Evolutionary conservation across 2,113 vertebrate genomes (phyloP), one percentile per base, ranked within the genome.

Genomic region (Saguinus midas): DNA sequence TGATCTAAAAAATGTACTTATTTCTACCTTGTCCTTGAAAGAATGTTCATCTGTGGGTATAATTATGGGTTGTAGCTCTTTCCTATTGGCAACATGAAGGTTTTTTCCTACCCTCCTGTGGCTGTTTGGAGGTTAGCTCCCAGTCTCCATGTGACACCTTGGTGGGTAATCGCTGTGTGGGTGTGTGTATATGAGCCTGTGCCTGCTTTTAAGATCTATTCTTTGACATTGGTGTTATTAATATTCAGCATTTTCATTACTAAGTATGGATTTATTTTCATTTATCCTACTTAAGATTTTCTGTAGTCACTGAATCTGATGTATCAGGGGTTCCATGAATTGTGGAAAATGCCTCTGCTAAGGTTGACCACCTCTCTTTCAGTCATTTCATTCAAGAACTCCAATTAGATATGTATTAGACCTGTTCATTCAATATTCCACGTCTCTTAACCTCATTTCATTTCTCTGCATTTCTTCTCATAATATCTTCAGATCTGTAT

Each of bases 271-370:
- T 18, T 43, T 37, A 29, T 78, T 32, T 50, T 35, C 1, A 6
- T 8, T 23, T 64, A 35, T 85, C 32, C 55, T 32, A 0, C 12
- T 5, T 32, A 57, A 27, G 5, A 35, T 35, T 8, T 11, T 3
- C 5, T 17, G 18, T 40, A 6, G 3, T 76, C 35, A 3, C 55
- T 18, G 43, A 40, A 23, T 66, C 35, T 66, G 57, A 55, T 11
- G 0, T 8, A 21, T 8, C 3, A 1, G 4, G 2, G 13, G 1
- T 37, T 29, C 25, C 14, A 14, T 13, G 9, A 10, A 8, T 4
- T 11, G 12, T 6, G 18, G 25, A 40, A 52, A 13, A 20, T 13
- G 29, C 40, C 29, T n/a, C 3, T 18, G 13, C 29, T 43, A 5
- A 10, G 3, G 48, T 11, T 16, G 43, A 50, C 4, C 1, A 12